Base-by-base conservation (phyloP, 2,797 vertebrate genomes). In the Ispidina picta region DNA sequence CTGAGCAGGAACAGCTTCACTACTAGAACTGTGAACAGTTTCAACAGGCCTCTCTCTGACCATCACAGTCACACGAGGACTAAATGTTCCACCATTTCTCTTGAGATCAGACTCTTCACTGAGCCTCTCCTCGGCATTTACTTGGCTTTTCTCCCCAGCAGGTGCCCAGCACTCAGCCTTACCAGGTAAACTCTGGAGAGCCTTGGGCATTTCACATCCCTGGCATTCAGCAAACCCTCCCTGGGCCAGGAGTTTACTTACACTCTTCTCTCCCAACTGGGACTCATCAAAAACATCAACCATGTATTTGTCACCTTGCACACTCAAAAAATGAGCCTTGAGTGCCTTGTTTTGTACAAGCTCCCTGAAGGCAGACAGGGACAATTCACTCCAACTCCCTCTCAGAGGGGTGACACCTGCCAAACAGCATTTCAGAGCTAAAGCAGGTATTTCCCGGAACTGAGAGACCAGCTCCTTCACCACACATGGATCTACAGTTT, bases 341-440 rank as follows among this genome's bases (percentile, higher is more conserved):
- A 99, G 91, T 12, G 94, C 87, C 96, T 98, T 99, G 83, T 98
- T 97, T 35, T 96, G 92, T 26, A 99, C 98, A 11, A 97, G 95
- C 93, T 98, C 98, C 71, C 97, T 97, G 94, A 99, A 99, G 75
- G 98, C 98, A 16, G 97, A 96, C 54, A 97, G 94, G 5, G 98
- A 97, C 41, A 95, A 96, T 71, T 94, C 93, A 91, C 96, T 98
- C 99, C 99, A 99, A 4, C 48, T 88, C 29, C 96, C 95, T 49
- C 92, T 95, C 89, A 91, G 94, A n/a, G 98, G 98, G 52, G 74
- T 97, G 28, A 98, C 88, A 59, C 97, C 98, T 14, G 97, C 97
- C 46, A 99, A 96, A 12, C 96, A 86, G 94, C 99, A 99, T 91
- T 97, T 98, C 54, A 99, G 79, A 21, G 98, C 98, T 90, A 99